Base-by-base conservation (phyloP, 2,113 vertebrate species). In the Rattus rattus region DNA sequence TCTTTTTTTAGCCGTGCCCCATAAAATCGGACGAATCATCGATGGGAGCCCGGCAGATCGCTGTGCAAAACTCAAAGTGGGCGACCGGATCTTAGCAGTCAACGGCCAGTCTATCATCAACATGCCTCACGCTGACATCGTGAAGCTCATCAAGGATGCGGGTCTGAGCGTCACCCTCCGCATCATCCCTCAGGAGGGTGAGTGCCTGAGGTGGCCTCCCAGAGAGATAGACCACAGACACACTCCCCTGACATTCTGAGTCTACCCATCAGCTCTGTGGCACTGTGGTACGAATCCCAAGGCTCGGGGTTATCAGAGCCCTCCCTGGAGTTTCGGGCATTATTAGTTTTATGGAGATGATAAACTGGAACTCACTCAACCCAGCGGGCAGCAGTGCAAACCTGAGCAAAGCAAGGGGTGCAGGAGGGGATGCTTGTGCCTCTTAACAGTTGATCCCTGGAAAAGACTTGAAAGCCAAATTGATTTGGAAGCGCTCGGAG, bases 121-220 rank as follows among this genome's bases (percentile, higher is more conserved):
- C 98, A 99, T 99, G 99, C 99, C 99, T 91, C 99, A 99, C 90
- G 99, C 99, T 43, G 99, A 99, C 98, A 99, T 99, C 95, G 99
- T 99, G 95, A 99, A 99, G 98, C 99, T 99, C 98, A 99, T 99
- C 99, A 99, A 99, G 99, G 99, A 99, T 86, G 99, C 99, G 0
- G 99, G 99, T 88, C 99, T 99, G 96, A 99, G 99, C 79, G 99
- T 99, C 98, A 99, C 99, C 90, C 99, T 99, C 98, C 99, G 99
- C 98, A 99, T 99, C 99, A 99, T 99, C 97, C 99, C 99, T 96
- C 99, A 99, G 98, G 99, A 99, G 98, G 99, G 99, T 99, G 98
- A 99, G 99, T 98, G 94, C 94, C 96, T 24, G 54, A 61, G 54
- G 5, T 73, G 63, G 65, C 56, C 49, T 91, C 84, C 7, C 54